Conservation (phyloP, 2,888 invertebrate species). For the Vesta saturnalis region DNA sequence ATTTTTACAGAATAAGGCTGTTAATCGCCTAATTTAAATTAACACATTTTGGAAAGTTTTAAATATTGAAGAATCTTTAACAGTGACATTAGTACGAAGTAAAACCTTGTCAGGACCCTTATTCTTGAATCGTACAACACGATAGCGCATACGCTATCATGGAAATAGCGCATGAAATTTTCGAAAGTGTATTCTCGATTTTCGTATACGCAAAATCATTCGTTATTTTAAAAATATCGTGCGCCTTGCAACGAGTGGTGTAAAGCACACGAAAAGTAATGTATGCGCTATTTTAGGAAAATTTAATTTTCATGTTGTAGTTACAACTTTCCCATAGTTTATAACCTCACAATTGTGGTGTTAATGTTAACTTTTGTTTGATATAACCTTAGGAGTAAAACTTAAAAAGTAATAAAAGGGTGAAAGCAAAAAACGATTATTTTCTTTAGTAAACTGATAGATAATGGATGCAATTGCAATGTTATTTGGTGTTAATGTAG, state of each 20-base stretch:
- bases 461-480: conserved; percentile 5
- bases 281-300: not conserved
- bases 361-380: not conserved
- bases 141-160: conserved; percentile 5
- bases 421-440: conserved; percentile 4
- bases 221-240: not conserved
- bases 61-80: no score
- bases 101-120: no score
- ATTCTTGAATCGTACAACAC: no score
- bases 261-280: conserved; percentile 1
- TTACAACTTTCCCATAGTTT: not conserved
- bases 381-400: not conserved
- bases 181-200: not conserved
- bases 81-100: no score
- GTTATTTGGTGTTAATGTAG: not conserved
- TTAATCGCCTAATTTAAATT: no score
- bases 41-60: no score
- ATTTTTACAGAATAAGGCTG: no score
- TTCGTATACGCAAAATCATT: not conserved
- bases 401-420: conserved; percentile 2
- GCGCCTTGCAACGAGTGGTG: not conserved
- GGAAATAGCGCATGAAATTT: not conserved
- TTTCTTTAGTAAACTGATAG: not conserved
- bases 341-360: not conserved
- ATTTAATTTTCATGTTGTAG: not conserved